Evolutionary conservation across 1,140 invertebrate genomes (phyloP).

Genomic region (Cotesia chilonis): DNA sequence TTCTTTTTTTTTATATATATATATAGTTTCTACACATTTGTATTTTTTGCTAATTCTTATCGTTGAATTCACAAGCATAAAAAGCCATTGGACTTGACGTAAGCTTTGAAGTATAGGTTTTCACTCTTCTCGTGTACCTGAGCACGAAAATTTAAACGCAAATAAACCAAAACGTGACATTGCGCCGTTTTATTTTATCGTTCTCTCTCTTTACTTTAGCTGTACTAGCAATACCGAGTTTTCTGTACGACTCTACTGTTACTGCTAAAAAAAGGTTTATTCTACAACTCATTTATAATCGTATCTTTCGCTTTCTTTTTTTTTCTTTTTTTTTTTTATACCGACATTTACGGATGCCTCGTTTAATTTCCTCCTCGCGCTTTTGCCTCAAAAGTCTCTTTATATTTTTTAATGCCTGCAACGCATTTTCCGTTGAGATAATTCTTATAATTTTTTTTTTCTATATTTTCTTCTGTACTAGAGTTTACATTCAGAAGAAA

Average conservation of each 20-base stretch:
- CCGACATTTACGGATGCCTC: slow-evolving; percentile 28
- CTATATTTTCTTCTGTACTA: too few species aligned
- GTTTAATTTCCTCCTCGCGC: slow-evolving; percentile 25
- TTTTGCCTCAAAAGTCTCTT: slow-evolving; percentile 11
- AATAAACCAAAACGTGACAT: slow-evolving; percentile 30
- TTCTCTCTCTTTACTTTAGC: slow-evolving; percentile 4
- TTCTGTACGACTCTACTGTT: background rate
- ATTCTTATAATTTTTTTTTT: background rate
- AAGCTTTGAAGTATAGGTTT: slow-evolving; percentile 26
- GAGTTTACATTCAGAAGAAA: too few species aligned
- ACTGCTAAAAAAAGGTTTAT: background rate
- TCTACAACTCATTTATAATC: slow-evolving; percentile 27
- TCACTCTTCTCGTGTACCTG: slow-evolving; percentile 21
- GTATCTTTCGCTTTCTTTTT: slow-evolving; percentile 19
- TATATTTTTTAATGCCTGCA: background rate
- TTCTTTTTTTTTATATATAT: slow-evolving; percentile 3
- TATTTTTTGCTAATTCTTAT: background rate
- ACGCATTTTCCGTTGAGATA: slow-evolving; percentile 7
- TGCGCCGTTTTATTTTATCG: slow-evolving; percentile 30
- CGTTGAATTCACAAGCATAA: background rate
- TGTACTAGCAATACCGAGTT: slow-evolving; percentile 8
- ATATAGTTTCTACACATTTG: background rate
- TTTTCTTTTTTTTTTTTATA: background rate
- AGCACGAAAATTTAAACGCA: slow-evolving; percentile 27
- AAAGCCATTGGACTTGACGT: slow-evolving; percentile 23